phyloP scores from a whole-genome alignment of 2,797 vertebrate species.

The Brachymystax lenok region DNA sequence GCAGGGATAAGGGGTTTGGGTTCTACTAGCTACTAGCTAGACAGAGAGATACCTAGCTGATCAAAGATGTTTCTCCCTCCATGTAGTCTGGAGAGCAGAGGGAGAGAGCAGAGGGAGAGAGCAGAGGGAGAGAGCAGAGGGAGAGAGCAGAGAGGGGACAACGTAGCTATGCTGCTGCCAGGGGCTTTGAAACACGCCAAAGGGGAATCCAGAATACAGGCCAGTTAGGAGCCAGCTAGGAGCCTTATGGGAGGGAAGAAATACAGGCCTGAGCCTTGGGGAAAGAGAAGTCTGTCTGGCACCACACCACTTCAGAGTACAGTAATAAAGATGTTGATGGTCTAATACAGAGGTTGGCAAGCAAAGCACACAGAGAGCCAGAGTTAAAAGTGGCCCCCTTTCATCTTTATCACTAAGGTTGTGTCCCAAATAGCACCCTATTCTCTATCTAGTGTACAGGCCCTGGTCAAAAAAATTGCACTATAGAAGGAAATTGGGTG shows the following conservation, averaged over 20 bases:
- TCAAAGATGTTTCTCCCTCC: slow-evolving; percentile 20
- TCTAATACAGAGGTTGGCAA: slow-evolving; percentile 51
- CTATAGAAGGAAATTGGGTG: no score
- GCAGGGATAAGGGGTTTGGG: background rate
- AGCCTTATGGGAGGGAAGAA: background rate
- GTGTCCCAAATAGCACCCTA: no score
- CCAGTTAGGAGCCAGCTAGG: background rate
- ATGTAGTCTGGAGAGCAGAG: slow-evolving; percentile 22
- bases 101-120: slow-evolving; percentile 22
- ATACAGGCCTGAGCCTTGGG: slow-evolving; percentile 16
- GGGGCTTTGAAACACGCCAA: slow-evolving; percentile 19
- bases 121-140: no score
- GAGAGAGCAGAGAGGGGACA: slow-evolving; percentile 18
- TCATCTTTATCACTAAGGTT: slow-evolving; percentile 39
- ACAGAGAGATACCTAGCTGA: slow-evolving; percentile 22
- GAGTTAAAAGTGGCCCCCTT: slow-evolving; percentile 40
- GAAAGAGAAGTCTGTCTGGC: slow-evolving; percentile 34
- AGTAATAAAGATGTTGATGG: slow-evolving; percentile 43
- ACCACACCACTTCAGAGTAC: slow-evolving; percentile 25
- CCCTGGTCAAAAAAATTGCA: no score
- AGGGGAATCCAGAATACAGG: slow-evolving; percentile 15
- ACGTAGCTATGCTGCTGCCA: slow-evolving; percentile 26
- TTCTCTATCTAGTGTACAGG: no score
- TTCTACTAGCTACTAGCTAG: slow-evolving; percentile 1
- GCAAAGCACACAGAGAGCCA: slow-evolving; percentile 45